Base-by-base conservation (phyloP, 2,888 invertebrate species). In the Calameuta filiformis region DNA sequence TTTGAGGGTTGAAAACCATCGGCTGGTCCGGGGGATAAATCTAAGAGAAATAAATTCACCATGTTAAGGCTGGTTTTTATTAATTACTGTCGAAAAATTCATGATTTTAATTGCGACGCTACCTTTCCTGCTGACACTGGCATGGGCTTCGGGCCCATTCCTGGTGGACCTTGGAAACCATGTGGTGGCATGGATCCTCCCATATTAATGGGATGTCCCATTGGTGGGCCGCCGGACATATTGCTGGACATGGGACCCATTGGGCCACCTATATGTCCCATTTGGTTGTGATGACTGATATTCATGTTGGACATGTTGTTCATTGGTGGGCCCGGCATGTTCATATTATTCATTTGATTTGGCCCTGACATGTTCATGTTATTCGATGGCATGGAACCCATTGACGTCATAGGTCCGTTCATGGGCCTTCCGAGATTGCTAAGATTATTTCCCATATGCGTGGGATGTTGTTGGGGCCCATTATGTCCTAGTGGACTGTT, bases 1-100 rank as follows among this genome's bases (percentile, higher is more conserved):
- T 99, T 92, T 98, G 98, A 73, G 98, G 97, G 92, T 99, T 99
- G 91, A 98, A 98, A 82, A 99, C 98, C 98, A 98, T 98, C 0
- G 98, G 97, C 91, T 98, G 98, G 91, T 98, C 97, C 9, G 97
- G 96, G 73, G 98, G 98, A 92, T 99, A 99, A 80, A 94, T 92
- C 93, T 94, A 86, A 9, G 88, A 87, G 76, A 81, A 80, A 78
- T 77, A 82, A 76, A 73, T 15, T 56, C 56, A 56, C 56, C 15
- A 56, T 9, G 23, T 56, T 56, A 56, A 30, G 15, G 9, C 71
- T 31, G 23, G 12, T 33, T 34, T 34, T 34, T 31, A 77, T 77
- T 35, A 37, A 31, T 30, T 33, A 75, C n/a, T 68, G 23, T 31
- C n/a, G 15, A 71, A 31, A 33, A 71, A 31, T 12, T 34, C 71